Evolutionary conservation across 92 coral and sea anemone genomes (phyloP).

Genomic region (Palythoa caribaeorum): DNA sequence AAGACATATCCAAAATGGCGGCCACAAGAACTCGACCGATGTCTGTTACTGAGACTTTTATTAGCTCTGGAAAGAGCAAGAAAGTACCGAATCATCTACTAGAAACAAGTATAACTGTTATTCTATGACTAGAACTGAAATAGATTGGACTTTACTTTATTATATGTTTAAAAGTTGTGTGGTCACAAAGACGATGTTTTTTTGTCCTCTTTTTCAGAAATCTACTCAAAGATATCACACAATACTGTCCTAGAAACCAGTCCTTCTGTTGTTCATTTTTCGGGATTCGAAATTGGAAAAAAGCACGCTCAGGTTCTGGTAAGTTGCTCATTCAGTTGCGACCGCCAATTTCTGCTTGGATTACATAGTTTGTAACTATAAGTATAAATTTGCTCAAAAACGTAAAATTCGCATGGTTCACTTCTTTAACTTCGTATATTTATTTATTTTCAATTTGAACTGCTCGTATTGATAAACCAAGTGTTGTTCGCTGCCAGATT

Average conservation of each 20-base stretch:
- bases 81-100: conserved; percentile 95
- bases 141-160: neutral
- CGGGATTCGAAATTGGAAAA: conserved; percentile 90
- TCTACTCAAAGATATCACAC: conserved; percentile 84
- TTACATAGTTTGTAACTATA: neutral
- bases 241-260: conserved; percentile 86
- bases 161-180: neutral
- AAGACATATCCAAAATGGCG: conserved; percentile 91
- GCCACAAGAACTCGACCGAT: conserved; percentile 78
- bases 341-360: neutral
- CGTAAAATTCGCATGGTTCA: too few species aligned
- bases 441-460: too few species aligned
- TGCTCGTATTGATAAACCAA: too few species aligned
- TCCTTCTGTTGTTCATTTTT: conserved; percentile 91
- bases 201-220: conserved; percentile 69
- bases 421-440: too few species aligned
- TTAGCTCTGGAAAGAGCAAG: conserved; percentile 74
- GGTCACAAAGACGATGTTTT: neutral
- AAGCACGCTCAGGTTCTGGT: conserved; percentile 84
- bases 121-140: neutral
- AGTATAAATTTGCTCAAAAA: neutral
- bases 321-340: conserved; percentile 22
- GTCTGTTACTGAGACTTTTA: conserved; percentile 82
- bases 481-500: too few species aligned
- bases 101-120: conserved; percentile 84